Evolutionary conservation across 2,113 vertebrate genomes (phyloP), one percentile per base, ranked within the genome.

Genomic region (Clarias macrocephalus): DNA sequence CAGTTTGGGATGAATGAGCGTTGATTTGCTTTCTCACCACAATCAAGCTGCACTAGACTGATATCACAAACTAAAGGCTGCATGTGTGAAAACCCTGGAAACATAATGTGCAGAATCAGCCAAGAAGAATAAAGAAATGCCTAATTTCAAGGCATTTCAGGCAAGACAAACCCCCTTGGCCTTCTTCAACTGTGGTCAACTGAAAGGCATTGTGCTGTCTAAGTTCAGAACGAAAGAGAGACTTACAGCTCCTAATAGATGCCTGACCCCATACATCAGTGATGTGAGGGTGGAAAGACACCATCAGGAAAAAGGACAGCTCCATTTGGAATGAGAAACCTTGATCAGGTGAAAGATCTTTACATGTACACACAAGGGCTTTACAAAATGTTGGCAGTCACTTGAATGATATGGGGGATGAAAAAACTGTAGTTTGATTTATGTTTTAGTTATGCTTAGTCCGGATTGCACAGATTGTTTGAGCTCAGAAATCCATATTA

Each of bases 191-290:
- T 60, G 57, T 25, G 68, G 86, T 63, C 86, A 82, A 62, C 25
- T 76, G 25, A 75, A 76, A 54, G 37, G 80, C 52, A 65, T 28
- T 73, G 79, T 57, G 13, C 42, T 76, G 86, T 83, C 70, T 76
- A 60, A 12, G 48, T n/a, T 87, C 66, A 54, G 25, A 75, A 83
- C 65, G 59, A 76, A 65, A 42, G 23, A 57, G 65, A 81, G 65
- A 19, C 25, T 21, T 62, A 76, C 57, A 42, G 48, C 70, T 65
- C 37, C 25, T 87, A 83, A 82, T 75, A 83, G 59, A 59, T 83
- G 80, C 19, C 80, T 83, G 86, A 76, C 59, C 28, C 25, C 68
- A 66, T 16, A 83, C 70, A 87, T 82, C 80, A 82, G 70, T 59
- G 33, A 73, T 28, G n/a, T 13, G 66, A 52, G 65, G 70, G 25